These are phyloP conservation scores for Amblyopsis hoosieri DNA, from an alignment of 2,797 vertebrate species.

Conservation along the genomic window DNA sequence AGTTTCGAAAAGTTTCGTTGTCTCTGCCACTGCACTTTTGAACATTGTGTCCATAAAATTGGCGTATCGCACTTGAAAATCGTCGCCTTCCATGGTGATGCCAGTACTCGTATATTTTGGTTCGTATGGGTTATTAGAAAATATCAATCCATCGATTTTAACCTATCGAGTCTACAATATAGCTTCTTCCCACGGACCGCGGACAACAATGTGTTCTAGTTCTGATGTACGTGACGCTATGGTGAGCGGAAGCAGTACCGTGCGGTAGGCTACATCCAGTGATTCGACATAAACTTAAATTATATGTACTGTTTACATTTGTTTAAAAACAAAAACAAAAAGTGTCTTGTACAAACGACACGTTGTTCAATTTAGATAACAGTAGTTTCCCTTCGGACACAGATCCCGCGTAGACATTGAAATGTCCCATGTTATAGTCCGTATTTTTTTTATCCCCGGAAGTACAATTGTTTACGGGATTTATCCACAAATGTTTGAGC, in stretches of 20 bases:
- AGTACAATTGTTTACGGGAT: slow-evolving; percentile 61
- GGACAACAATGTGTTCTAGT: background rate
- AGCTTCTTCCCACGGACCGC: slow-evolving; percentile 12
- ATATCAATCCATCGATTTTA: background rate
- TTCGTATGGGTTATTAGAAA: background rate
- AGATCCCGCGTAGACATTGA: background rate
- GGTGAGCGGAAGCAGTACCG: background rate
- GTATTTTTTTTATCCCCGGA: slow-evolving; percentile 29
- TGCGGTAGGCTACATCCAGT: background rate
- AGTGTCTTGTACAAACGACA: background rate
- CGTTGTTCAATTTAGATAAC: background rate
- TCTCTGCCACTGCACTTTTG: slow-evolving; percentile 66
- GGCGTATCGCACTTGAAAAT: slow-evolving; percentile 70
- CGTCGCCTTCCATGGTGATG: slow-evolving; percentile 56
- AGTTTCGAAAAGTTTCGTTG: slow-evolving; percentile 76
- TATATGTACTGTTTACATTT: no score
- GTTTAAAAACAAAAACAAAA: no score
- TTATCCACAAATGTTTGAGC: slow-evolving; percentile 12
- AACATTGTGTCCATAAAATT: slow-evolving; percentile 74
- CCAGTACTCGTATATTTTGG: background rate
- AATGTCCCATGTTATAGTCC: background rate
- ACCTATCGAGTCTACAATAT: slow-evolving; percentile 44
- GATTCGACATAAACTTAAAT: slow-evolving; percentile 1
- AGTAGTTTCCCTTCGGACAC: background rate
- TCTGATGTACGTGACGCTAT: slow-evolving; percentile 51